Evolutionary conservation across 2,113 vertebrate species (phyloP), one percentile per base, ranked within the genome.

Genomic region (Sorex araneus): DNA sequence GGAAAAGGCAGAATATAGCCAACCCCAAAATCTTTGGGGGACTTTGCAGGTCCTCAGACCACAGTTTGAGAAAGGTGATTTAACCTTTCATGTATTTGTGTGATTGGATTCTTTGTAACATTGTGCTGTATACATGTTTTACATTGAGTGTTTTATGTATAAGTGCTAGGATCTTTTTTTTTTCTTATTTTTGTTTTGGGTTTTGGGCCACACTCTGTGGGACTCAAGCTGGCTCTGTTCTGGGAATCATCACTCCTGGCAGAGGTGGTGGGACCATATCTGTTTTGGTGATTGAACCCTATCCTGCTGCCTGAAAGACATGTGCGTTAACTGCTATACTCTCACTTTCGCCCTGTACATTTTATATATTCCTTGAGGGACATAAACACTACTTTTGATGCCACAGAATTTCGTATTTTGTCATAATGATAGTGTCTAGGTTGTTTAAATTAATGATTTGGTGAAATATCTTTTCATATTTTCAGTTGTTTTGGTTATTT

Each of bases 401-500:
- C 32, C 77, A 8, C n/a, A 2, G 81, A 87, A 69, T 85, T 92
- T 92, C 89, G 34, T 83, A 1, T 75, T 87, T 16, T 73, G 36
- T 64, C 15, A 10, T 80, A 43, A 71, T 63, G 25, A 71, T 87
- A 32, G 5, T 40, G 12, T 90, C 91, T 92, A 75, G 77, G 73
- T 90, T 54, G 40, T 67, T 91, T 85, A 57, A 73, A 0, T 54
- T 47, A 84, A 57, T 89, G 63, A 91, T 81, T 45, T 60, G 63
- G 28, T 92, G 16, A 87, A 92, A 69, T 43, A 79, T 70, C 32
- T 89, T 93, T 81, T n/a, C 8, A 63, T 85, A 28, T 63, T 94
- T 94, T 90, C 54, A 85, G 10, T 87, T 57, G 16, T 84, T 93
- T 93, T 66, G n/a, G 21, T 92, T 60, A 82, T 74, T 71, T 94